phyloP scores from a whole-genome alignment of 1,140 invertebrate genomes.

The Thaumetopoea pityocampa region DNA sequence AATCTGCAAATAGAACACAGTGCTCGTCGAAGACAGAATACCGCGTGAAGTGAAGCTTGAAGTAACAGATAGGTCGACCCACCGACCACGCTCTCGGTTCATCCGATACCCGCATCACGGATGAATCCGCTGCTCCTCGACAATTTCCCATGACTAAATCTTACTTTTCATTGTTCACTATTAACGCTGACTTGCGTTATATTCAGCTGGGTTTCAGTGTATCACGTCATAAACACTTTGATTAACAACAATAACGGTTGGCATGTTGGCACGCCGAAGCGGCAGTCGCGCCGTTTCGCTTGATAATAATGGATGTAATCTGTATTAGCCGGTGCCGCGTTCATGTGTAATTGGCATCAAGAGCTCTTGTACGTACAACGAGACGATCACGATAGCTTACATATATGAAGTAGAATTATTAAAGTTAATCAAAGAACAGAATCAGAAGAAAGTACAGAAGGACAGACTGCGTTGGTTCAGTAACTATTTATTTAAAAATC shows the following conservation, averaged over 20 bases:
- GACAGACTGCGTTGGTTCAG: too few relatives aligned
- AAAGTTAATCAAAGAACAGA: too few relatives aligned
- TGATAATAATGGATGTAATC: conserved; percentile 14
- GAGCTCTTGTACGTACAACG: conserved; percentile 9
- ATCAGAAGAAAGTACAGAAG: too few relatives aligned
- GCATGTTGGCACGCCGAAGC: conserved; percentile 5
- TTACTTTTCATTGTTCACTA: conserved; percentile 7
- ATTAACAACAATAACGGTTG: conserved; percentile 18
- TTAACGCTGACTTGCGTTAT: conserved; percentile 4
- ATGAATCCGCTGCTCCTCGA: conserved; percentile 2
- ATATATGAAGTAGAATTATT: too few relatives aligned
- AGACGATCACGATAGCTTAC: conserved; percentile 2
- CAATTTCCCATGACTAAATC: conserved; percentile 10
- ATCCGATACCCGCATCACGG: conserved; percentile 10
- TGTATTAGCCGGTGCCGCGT: conserved; percentile 11
- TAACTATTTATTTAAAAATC: too few relatives aligned
- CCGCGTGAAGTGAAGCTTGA: conserved; percentile 26
- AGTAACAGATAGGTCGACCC: conserved; percentile 30
- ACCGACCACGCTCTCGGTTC: conserved; percentile 10
- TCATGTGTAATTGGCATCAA: conserved; percentile 18
- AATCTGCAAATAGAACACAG: conserved; percentile 14
- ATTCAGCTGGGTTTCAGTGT: conserved; percentile 4
- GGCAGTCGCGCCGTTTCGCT: conserved; percentile 1
- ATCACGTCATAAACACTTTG: conserved; percentile 12
- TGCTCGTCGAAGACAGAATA: conserved; percentile 22